Percentiles rank a stretch among this genome's conserved stretches.
phyloP scores from a whole-genome alignment of 1,140 invertebrate genomes.

The Diachasma alloeum region DNA sequence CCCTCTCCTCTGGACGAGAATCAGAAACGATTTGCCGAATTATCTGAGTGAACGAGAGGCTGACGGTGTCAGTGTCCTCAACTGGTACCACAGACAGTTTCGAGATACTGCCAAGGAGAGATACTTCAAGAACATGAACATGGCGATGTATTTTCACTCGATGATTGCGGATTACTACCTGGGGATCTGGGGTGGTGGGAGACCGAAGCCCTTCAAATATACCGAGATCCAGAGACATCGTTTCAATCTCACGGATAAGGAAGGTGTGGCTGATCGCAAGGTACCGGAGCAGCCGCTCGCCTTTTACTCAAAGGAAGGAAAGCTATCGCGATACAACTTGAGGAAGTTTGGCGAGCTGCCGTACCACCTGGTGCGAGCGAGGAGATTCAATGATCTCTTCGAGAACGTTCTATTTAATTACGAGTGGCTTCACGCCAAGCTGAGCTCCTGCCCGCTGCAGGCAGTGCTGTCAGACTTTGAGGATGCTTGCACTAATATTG shows the following conservation, averaged over 20 bases:
- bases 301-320: conserved; percentile 89
- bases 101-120: conserved; percentile 90
- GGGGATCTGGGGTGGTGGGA: conserved; percentile 94
- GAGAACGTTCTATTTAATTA: conserved; percentile 97
- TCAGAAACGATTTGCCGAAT: conserved; percentile 93
- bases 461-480: conserved; percentile 95
- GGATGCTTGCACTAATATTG: conserved; percentile 87
- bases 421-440: conserved; percentile 95
- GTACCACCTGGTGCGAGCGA: conserved; percentile 90
- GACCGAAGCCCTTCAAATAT: conserved; percentile 95
- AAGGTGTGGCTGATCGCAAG: conserved; percentile 94
- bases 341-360: conserved; percentile 95
- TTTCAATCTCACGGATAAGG: conserved; percentile 87
- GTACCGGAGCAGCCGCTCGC: conserved; percentile 95
- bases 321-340: conserved; percentile 85
- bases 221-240: conserved; percentile 93
- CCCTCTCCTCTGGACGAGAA: conserved; percentile 94
- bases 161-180: conserved; percentile 98
- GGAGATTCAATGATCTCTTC: conserved; percentile 92
- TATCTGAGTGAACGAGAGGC: conserved; percentile 96
- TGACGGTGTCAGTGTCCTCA: conserved; percentile 95
- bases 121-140: conserved; percentile 97
- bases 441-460: conserved; percentile 94
- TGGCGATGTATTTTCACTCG: conserved; percentile 95
- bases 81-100: conserved; percentile 98